phyloP scores from a whole-genome alignment of 2,888 invertebrate genomes.

The Rotaria sp. region DNA sequence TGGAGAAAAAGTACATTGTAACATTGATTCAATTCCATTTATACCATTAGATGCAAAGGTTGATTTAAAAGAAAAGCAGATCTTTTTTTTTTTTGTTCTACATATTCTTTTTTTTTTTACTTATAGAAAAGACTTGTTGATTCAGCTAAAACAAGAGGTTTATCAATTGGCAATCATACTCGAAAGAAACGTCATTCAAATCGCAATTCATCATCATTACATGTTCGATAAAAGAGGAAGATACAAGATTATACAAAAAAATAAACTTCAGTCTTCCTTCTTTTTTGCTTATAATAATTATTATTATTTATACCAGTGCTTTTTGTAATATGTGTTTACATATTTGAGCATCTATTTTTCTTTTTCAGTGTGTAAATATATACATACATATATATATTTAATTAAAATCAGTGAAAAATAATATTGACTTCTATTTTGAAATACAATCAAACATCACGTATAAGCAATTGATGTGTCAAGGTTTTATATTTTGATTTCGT shows the following conservation, averaged over 20 bases:
- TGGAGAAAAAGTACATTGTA: neutral
- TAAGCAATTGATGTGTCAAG: too few relatives aligned
- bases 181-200: neutral
- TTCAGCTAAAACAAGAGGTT: neutral
- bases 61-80: neutral
- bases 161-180: neutral
- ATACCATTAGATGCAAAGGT: conserved; percentile 12
- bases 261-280: too few relatives aligned
- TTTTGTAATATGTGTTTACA: neutral
- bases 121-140: neutral
- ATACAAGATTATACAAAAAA: neutral
- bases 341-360: neutral
- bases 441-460: too few relatives aligned
- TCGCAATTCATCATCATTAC: neutral
- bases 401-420: too few relatives aligned
- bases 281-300: too few relatives aligned
- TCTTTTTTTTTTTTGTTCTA: too few relatives aligned
- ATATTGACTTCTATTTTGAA: too few relatives aligned
- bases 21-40: conserved; percentile 4
- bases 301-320: too few relatives aligned
- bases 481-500: too few relatives aligned
- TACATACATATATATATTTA: neutral
- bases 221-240: neutral
- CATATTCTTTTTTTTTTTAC: neutral
- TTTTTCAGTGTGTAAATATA: neutral